Evolutionary conservation across 2,797 vertebrate genomes (phyloP).

Genomic region (Pseudomugil tenellus): DNA sequence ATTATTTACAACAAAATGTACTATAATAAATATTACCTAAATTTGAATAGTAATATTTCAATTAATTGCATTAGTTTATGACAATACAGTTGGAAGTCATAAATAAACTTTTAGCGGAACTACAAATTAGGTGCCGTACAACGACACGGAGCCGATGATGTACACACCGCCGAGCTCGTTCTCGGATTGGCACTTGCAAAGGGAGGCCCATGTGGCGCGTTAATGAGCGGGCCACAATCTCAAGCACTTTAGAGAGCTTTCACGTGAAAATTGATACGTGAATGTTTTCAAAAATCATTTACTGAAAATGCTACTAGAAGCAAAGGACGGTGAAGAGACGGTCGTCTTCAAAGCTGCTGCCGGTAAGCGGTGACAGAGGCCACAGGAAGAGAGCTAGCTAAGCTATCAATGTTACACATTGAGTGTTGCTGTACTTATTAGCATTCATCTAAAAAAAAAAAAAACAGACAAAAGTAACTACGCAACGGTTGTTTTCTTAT

Average conservation of each 20-base stretch:
- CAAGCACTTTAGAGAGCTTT: conserved; percentile 44
- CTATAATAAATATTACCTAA: background rate
- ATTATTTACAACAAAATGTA: background rate
- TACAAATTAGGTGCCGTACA: rapidly evolving
- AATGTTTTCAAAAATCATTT: conserved; percentile 37
- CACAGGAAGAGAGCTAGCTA: conserved; percentile 41
- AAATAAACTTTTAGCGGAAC: conserved; percentile 19
- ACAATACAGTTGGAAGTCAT: background rate
- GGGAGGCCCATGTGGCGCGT: conserved; percentile 80
- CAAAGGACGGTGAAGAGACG: conserved; percentile 76
- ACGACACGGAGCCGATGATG: conserved; percentile 31
- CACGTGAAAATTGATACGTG: conserved; percentile 20
- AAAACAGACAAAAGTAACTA: background rate
- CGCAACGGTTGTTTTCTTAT: background rate
- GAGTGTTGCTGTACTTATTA: conserved; percentile 21
- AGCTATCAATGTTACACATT: conserved; percentile 11
- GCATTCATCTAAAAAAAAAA: conserved; percentile 20
- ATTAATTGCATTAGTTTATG: background rate
- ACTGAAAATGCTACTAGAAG: conserved; percentile 79
- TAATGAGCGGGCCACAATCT: conserved; percentile 50
- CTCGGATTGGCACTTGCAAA: conserved; percentile 39
- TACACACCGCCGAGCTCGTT: conserved; percentile 40
- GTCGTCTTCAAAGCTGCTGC: conserved; percentile 69
- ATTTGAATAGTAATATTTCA: background rate
- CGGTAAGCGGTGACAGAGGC: conserved; percentile 73